A percentile compares a stretch with the other conserved stretches of the same genome.
Conservation (phyloP, 2,797 vertebrate species). For the Sebastolobus altivelis region DNA sequence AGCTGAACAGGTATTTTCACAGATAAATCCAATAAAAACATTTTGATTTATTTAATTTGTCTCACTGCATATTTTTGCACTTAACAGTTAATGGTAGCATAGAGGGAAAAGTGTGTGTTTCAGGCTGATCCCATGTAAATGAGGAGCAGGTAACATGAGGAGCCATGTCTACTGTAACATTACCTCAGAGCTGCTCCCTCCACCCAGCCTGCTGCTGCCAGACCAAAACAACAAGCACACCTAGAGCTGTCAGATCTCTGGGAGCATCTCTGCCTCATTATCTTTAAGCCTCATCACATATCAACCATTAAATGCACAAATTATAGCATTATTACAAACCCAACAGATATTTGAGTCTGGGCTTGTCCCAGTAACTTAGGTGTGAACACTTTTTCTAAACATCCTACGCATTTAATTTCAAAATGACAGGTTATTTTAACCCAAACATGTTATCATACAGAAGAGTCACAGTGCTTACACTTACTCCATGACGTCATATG, state of each 20-base stretch:
- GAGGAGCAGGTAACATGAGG: constrained; percentile 1
- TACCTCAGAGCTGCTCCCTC: constrained; percentile 17
- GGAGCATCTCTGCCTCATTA: neutral
- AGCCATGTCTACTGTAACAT: neutral
- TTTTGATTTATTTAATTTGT: neutral
- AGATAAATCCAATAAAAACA: neutral
- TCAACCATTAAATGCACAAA: neutral
- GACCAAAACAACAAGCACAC: constrained; percentile 64
- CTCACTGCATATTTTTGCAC: neutral
- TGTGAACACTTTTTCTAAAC: neutral
- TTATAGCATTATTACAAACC: neutral
- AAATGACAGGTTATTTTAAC: fast-evolving
- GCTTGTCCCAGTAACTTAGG: constrained; percentile 14
- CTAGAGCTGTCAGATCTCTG: constrained; percentile 53
- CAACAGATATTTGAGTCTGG: neutral
- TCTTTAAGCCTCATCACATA: neutral
- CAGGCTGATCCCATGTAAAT: neutral
- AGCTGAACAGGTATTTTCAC: neutral
- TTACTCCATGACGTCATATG: neutral
- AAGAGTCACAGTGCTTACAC: neutral
- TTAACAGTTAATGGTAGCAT: too few species aligned
- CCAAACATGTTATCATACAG: fast-evolving
- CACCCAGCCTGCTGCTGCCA: constrained; percentile 38
- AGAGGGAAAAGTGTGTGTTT: neutral
- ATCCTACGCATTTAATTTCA: neutral